phyloP scores from a whole-genome alignment of 2,888 invertebrate species.

The Amphipyra tragopoginis region DNA sequence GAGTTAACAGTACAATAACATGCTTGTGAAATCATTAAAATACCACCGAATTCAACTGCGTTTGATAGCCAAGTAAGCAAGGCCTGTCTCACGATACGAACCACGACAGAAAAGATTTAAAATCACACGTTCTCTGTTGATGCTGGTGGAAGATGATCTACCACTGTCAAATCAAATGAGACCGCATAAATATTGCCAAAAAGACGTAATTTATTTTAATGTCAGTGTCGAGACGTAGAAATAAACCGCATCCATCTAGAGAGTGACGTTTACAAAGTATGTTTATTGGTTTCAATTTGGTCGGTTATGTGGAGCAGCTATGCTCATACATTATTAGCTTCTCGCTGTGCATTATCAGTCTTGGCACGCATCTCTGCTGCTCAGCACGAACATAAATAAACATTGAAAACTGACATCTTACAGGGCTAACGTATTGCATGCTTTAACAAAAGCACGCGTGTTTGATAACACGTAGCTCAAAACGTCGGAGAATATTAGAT shows the following conservation, averaged over 20 bases:
- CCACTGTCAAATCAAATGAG: background rate
- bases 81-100: background rate
- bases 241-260: background rate
- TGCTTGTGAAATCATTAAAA: slow-evolving; percentile 27
- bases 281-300: background rate
- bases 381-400: slow-evolving; percentile 1
- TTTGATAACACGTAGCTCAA: background rate
- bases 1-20: slow-evolving; percentile 24
- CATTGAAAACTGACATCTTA: background rate
- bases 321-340: background rate
- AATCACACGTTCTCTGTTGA: background rate
- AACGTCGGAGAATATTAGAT: slow-evolving; percentile 3
- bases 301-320: background rate
- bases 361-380: background rate
- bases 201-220: background rate
- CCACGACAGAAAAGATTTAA: background rate
- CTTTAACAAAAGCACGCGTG: background rate
- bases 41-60: slow-evolving; percentile 2
- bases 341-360: background rate
- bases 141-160: background rate
- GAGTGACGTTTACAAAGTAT: background rate
- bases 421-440: background rate
- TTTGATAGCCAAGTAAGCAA: slow-evolving; percentile 1
- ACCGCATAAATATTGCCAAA: background rate
- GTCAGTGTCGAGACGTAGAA: background rate